Evolutionary conservation across 2,888 invertebrate species (phyloP).

Genomic region (Synanthedon vespiformis): DNA sequence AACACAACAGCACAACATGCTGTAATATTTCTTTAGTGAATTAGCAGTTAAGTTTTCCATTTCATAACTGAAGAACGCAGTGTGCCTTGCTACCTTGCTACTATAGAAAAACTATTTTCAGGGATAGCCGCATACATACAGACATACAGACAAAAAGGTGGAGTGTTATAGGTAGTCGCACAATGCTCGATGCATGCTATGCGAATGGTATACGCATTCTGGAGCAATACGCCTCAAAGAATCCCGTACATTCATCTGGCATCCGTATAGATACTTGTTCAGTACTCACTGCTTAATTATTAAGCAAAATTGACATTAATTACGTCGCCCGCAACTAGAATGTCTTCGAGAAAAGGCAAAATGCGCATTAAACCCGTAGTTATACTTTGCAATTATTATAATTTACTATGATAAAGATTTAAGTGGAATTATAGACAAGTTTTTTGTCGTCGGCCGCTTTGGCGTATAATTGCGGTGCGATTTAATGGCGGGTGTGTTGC

Average conservation of each 20-base stretch:
- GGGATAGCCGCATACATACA: too few species aligned
- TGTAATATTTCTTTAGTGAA: too few species aligned
- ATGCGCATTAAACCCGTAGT: slow-evolving; percentile 35
- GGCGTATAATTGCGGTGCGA: slow-evolving; percentile 3
- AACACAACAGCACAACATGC: too few species aligned
- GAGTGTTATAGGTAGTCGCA: too few species aligned
- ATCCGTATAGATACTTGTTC: slow-evolving; percentile 17
- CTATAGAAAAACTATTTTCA: too few species aligned
- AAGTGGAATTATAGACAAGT: slow-evolving; percentile 29
- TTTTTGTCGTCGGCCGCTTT: slow-evolving; percentile 28
- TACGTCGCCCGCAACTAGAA: slow-evolving; percentile 57
- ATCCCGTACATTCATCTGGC: background rate
- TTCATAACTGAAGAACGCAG: too few species aligned
- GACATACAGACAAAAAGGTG: too few species aligned
- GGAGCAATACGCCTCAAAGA: background rate
- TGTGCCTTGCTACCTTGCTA: too few species aligned
- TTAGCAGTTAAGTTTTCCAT: too few species aligned
- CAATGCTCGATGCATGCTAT: too few species aligned
- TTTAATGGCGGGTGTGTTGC: background rate
- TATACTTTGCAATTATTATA: slow-evolving; percentile 49
- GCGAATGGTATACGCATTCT: background rate
- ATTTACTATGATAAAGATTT: slow-evolving; percentile 41
- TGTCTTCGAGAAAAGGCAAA: slow-evolving; percentile 34
- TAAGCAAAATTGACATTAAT: slow-evolving; percentile 65
- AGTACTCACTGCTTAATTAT: slow-evolving; percentile 29